Evolutionary conservation across 2,888 invertebrate species (phyloP), one percentile per base, ranked within the genome.

Genomic region (Himalopsyche tibetana): DNA sequence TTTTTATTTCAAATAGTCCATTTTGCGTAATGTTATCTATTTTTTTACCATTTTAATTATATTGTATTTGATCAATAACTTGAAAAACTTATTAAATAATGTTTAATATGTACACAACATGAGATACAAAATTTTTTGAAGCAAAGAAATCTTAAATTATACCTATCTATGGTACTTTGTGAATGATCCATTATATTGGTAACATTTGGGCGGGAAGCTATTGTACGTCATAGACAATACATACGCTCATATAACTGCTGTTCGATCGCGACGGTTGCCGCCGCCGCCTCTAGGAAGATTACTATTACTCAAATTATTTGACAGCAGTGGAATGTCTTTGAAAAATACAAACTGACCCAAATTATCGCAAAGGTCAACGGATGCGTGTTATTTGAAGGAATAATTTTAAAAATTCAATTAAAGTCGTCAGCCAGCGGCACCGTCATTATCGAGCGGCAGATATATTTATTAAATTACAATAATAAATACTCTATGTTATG

Each of bases 51-150:
- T 80, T 85, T 82, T 84, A 28, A 69, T 82, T 85, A 56, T 56
- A 11, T 55, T 74, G 40, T 80, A 82, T 42, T 69, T 36, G 42
- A 63, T 63, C 82, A 79, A 83, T 45, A 80, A 85, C 83, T 80
- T 83, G 85, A 85, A 85, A 85, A 85, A 85, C 74, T 83, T 83
- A 84, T 69, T 81, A 55, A 81, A 85, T 82, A 56, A 74, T 82
- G 82, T 85, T 55, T 55, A 85, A 42, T 85, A 85, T 85, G 42
- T 85, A 85, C 85, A 85, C 83, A 85, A 85, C 85, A 83, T 80
- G 80, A 85, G 85, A 85, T 83, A 85, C 83, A 83, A 85, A 85
- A 80, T 17, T 84, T 51, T 84, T 84, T 63, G 74, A 84, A 84
- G 84, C 63, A 84, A 83, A 85, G 40, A 55, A 85, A 84, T 82